Conservation (phyloP, 2,113 vertebrate genomes). For the Oceanodroma tethys region DNA sequence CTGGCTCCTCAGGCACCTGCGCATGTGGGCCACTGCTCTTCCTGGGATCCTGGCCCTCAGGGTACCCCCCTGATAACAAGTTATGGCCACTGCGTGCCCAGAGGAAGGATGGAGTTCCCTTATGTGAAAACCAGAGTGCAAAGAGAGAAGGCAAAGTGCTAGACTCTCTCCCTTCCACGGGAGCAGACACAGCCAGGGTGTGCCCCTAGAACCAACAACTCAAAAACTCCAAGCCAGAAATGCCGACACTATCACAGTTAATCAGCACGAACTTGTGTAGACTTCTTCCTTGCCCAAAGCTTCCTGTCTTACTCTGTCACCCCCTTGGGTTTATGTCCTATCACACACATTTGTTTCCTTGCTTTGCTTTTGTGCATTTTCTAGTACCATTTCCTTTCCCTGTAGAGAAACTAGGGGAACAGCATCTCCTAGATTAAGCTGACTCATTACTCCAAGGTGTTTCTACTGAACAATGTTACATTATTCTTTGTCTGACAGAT, state of each 20-base stretch:
- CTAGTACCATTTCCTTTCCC: not conserved
- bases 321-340: not conserved
- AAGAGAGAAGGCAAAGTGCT: not conserved
- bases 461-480: not conserved
- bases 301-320: not conserved
- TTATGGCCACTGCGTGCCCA: not conserved
- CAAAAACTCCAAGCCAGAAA: not conserved
- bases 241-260: not conserved
- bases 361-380: not conserved
- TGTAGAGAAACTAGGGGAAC: not conserved
- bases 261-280: not conserved
- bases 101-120: not conserved
- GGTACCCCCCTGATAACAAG: rapidly evolving
- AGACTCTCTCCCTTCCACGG: not conserved
- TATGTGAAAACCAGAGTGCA: not conserved
- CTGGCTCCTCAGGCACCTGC: not conserved
- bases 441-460: conserved; percentile 4
- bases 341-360: not conserved
- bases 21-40: not conserved
- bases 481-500: conserved; percentile 12
- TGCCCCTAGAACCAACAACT: not conserved
- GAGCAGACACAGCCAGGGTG: not conserved
- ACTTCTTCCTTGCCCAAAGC: not conserved
- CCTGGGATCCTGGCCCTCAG: not conserved
- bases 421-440: not conserved